Evolutionary conservation across 2,888 invertebrate genomes (phyloP).

Genomic region (Stenotaenia linearis): DNA sequence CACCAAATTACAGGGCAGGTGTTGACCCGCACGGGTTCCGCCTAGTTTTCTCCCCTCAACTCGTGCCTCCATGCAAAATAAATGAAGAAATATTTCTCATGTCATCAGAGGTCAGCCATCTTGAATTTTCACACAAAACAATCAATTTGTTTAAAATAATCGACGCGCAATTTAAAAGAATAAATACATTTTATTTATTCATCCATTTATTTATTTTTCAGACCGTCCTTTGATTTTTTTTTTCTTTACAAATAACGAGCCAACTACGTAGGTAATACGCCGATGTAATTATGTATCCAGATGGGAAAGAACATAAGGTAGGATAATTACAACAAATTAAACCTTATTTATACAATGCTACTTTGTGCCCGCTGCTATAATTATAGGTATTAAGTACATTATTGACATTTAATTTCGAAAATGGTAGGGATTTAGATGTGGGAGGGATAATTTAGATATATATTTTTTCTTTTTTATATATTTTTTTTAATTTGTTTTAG

Average conservation of each 20-base stretch:
- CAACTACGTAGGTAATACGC: too few relatives aligned
- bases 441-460: not conserved
- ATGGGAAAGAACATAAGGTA: not conserved
- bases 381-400: conserved; percentile 14
- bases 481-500: not conserved
- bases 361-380: not conserved
- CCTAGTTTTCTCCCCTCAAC: conserved; percentile 26
- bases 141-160: too few relatives aligned
- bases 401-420: conserved; percentile 16
- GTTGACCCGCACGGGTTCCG: conserved; percentile 10
- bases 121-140: not conserved
- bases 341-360: conserved; percentile 10
- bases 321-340: not conserved
- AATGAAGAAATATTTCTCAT: conserved; percentile 22
- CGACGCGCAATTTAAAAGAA: too few relatives aligned
- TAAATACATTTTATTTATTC: too few relatives aligned
- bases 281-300: conserved; percentile 8
- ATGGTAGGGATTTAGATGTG: conserved; percentile 10
- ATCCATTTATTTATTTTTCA: too few relatives aligned
- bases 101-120: conserved; percentile 15
- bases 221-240: too few relatives aligned
- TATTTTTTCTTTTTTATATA: not conserved
- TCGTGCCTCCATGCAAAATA: not conserved
- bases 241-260: too few relatives aligned
- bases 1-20: conserved; percentile 26